Evolutionary conservation across 1,140 invertebrate genomes (phyloP), one percentile per base, ranked within the genome.

Genomic region (Diorhabda sublineata): DNA sequence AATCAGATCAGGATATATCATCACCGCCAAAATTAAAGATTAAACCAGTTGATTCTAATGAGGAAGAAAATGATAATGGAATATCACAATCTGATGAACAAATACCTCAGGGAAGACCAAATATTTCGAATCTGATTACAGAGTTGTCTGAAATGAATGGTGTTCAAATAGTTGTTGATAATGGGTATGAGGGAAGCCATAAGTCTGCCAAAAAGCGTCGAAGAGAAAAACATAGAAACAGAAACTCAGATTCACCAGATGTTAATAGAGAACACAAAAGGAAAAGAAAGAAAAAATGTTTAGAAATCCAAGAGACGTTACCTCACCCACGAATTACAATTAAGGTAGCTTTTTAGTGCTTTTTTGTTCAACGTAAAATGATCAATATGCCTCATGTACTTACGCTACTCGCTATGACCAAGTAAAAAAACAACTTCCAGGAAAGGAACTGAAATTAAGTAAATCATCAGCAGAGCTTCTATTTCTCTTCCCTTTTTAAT

Each of bases 251-350:
- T 77, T 90, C 88, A 0, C 89, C 89, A 2, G 89, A 90, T 76
- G 79, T 84, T 8, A 80, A 86, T 67, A 89, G 88, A 71, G 86
- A 88, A 44, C 88, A 90, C 69, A 90, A 91, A 78, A 84, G 88
- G 7, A 91, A 90, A 73, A 81, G 86, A 52, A 88, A 90, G 80
- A 90, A 91, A 82, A 91, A 91, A n/a, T 89, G 86, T 68, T 83
- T 90, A 43, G 89, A 92, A 76, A 78, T 87, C 58, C 87, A 89
- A 45, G 78, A 82, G 64, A 84, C 87, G 76, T 59, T 85, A 77
- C 82, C 82, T 79, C 89, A 89, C 83, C 87, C 88, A 69, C 87
- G 90, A 78, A 92, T 92, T 45, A 91, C 88, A 45, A 91, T 92
- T 68, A 91, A 91, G 82, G 90, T 92, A 82, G 26, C 26, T 26